Evolutionary conservation across 2,113 vertebrate genomes (phyloP).

Genomic region (Manacus vitellinus): DNA sequence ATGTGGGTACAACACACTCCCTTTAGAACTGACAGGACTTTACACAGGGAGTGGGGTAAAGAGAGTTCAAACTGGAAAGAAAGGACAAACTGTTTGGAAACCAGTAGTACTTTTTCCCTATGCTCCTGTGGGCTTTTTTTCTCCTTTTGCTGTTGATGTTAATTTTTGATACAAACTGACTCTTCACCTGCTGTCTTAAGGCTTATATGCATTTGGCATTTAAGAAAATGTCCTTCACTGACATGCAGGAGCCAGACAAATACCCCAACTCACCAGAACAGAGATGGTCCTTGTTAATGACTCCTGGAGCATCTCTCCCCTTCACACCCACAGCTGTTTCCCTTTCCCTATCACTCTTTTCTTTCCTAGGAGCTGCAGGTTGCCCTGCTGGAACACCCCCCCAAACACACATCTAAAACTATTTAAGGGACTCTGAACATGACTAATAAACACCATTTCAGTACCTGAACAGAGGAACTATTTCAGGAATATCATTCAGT

Average conservation of each 20-base stretch:
- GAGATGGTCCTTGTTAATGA: not conserved
- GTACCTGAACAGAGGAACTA: slow-evolving; percentile 92
- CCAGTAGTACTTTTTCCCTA: not conserved
- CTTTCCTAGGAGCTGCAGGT: not conserved
- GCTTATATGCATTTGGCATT: not conserved
- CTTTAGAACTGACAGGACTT: not conserved
- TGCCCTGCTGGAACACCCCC: not conserved
- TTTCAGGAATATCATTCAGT: slow-evolving; percentile 86
- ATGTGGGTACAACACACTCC: not conserved
- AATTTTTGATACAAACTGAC: not conserved
- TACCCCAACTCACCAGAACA: not conserved
- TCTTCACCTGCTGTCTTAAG: not conserved
- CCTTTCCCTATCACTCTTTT: not conserved
- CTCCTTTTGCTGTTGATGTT: not conserved
- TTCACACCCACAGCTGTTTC: not conserved
- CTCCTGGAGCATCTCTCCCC: not conserved
- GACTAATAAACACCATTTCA: not conserved
- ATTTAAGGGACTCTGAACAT: not conserved
- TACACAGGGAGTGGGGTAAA: not conserved
- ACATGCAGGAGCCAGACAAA: not conserved
- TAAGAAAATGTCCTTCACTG: not conserved
- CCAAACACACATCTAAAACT: not conserved
- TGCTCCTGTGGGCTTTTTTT: not conserved
- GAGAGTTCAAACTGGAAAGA: not conserved
- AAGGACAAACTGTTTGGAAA: not conserved